phyloP scores from a whole-genome alignment of 2,888 invertebrate species.

The Flexamia atlantica region DNA sequence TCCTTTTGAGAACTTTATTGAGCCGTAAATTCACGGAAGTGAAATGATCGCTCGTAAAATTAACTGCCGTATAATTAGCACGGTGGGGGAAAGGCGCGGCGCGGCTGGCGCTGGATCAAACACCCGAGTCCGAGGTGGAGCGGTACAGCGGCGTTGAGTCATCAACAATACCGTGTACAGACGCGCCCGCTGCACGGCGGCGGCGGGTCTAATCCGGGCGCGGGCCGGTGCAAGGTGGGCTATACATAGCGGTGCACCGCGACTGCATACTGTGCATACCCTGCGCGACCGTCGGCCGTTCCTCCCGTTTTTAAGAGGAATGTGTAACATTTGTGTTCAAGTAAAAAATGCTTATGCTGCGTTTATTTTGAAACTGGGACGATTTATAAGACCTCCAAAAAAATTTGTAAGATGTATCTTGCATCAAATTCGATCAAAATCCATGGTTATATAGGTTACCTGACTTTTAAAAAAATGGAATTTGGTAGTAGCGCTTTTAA shows the following conservation, averaged over 20 bases:
- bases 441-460: no score
- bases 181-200: neutral
- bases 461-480: no score
- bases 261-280: neutral
- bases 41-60: slow-evolving; percentile 11
- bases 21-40: slow-evolving; percentile 10
- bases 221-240: slow-evolving; percentile 28
- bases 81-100: neutral
- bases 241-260: slow-evolving; percentile 7
- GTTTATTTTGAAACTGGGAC: no score
- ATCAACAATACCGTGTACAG: neutral
- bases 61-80: slow-evolving; percentile 18
- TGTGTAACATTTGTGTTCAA: no score
- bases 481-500: no score
- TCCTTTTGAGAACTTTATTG: neutral
- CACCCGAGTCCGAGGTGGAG: neutral
- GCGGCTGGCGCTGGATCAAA: neutral
- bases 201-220: slow-evolving; percentile 2
- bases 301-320: no score
- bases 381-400: no score
- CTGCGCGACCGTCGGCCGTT: no score
- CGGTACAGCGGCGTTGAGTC: slow-evolving; percentile 10
- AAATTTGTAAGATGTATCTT: no score
- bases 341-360: no score
- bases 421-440: no score